Conservation (phyloP, 1,140 invertebrate species). For the Pachyrhynchus sulphureomaculatus region DNA sequence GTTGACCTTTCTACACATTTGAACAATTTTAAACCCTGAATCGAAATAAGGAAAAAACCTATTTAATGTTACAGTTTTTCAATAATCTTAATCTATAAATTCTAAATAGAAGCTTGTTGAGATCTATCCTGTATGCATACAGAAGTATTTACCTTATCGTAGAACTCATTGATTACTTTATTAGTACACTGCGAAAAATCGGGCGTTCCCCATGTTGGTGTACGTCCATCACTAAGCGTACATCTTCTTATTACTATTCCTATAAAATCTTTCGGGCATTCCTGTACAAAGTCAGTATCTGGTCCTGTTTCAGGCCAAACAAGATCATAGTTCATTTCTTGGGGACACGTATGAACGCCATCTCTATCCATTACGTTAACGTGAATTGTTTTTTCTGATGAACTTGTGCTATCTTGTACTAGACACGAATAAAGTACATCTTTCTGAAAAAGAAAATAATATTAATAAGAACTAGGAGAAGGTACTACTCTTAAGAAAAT, state of each 20-base stretch:
- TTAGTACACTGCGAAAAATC: conserved; percentile 73
- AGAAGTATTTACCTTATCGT: conserved; percentile 21
- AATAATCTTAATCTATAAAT: no score
- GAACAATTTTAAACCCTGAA: no score
- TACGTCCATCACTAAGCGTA: conserved; percentile 59
- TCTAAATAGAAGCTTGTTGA: no score
- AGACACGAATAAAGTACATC: conserved; percentile 64
- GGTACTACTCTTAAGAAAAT: no score
- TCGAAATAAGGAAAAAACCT: no score
- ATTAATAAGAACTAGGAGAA: neutral
- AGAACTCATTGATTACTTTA: conserved; percentile 63
- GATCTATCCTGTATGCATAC: no score
- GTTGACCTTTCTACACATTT: no score
- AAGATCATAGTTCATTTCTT: conserved; percentile 54
- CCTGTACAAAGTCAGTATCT: conserved; percentile 59
- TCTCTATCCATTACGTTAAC: conserved; percentile 63
- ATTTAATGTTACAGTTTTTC: no score
- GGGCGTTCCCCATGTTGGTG: conserved; percentile 69
- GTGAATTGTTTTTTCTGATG: conserved; percentile 59
- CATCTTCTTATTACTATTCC: conserved; percentile 58
- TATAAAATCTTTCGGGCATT: conserved; percentile 59
- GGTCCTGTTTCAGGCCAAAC: conserved; percentile 65
- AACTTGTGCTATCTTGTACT: conserved; percentile 58
- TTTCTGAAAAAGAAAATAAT: conserved; percentile 58
- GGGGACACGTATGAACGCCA: conserved; percentile 57